These are phyloP conservation scores for Theristicus caerulescens DNA, from an alignment of 2,113 vertebrate species.

Conservation along the genomic window DNA sequence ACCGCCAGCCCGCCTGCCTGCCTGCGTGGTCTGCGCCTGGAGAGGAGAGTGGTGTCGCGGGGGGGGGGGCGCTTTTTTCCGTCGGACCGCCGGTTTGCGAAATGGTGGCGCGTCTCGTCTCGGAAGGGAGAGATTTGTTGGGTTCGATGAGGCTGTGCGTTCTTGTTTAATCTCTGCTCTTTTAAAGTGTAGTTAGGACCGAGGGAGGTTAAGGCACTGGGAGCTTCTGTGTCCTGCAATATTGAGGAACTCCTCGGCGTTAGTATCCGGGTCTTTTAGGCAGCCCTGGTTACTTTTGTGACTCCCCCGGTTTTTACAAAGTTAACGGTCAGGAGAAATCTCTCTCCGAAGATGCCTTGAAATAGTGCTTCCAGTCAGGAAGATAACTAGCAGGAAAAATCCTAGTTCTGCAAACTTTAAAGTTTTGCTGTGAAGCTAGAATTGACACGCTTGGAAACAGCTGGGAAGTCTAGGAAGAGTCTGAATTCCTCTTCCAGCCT, in stretches of 20 bases:
- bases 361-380: neutral
- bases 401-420: neutral
- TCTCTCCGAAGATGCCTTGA: neutral
- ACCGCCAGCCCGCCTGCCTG: neutral
- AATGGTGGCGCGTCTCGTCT: neutral
- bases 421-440: neutral
- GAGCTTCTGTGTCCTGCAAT: accelerated
- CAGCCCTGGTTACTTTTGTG: neutral
- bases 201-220: neutral
- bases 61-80: neutral
- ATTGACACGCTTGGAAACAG: neutral
- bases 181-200: accelerated
- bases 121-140: neutral
- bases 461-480: neutral
- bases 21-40: neutral
- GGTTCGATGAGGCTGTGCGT: neutral
- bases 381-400: neutral
- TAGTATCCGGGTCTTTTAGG: neutral
- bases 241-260: neutral
- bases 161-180: too few species aligned
- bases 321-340: neutral
- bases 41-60: too few species aligned
- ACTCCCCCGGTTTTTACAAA: neutral
- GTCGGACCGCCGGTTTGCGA: neutral
- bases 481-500: neutral